Evolutionary conservation across 2,113 vertebrate genomes (phyloP).

Genomic region (Nerophis lumbriciformis): DNA sequence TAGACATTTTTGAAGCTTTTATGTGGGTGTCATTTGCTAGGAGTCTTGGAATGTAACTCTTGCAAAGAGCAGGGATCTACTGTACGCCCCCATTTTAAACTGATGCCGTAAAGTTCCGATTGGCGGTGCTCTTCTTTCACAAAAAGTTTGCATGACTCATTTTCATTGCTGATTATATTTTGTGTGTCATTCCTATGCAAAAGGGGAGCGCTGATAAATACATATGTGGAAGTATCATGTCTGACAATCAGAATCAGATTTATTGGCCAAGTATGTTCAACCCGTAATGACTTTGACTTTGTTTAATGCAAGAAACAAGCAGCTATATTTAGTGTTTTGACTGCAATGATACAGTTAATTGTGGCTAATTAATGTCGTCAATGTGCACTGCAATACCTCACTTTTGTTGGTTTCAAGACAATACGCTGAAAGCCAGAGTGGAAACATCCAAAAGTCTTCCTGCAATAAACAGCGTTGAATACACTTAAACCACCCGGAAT

Average conservation of each 20-base stretch:
- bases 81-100: too few species aligned
- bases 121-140: too few species aligned
- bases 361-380: constrained; percentile 41
- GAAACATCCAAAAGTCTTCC: constrained; percentile 38
- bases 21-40: too few species aligned
- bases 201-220: too few species aligned
- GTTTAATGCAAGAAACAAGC: constrained; percentile 10
- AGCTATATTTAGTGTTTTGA: constrained; percentile 53
- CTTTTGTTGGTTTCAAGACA: constrained; percentile 30
- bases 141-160: background rate
- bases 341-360: constrained; percentile 32
- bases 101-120: too few species aligned
- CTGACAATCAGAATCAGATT: too few species aligned
- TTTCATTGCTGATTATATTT: constrained; percentile 46
- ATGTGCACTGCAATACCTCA: constrained; percentile 50
- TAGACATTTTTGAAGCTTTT: too few species aligned
- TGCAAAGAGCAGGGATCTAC: too few species aligned
- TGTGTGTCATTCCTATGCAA: constrained; percentile 57
- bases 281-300: constrained; percentile 12
- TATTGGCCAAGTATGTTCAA: constrained; percentile 5
- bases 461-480: constrained; percentile 68
- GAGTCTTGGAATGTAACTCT: too few species aligned
- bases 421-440: constrained; percentile 25
- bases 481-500: constrained; percentile 2
- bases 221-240: too few species aligned